phyloP scores from a whole-genome alignment of 2,888 invertebrate species.

The Neria commutata region DNA sequence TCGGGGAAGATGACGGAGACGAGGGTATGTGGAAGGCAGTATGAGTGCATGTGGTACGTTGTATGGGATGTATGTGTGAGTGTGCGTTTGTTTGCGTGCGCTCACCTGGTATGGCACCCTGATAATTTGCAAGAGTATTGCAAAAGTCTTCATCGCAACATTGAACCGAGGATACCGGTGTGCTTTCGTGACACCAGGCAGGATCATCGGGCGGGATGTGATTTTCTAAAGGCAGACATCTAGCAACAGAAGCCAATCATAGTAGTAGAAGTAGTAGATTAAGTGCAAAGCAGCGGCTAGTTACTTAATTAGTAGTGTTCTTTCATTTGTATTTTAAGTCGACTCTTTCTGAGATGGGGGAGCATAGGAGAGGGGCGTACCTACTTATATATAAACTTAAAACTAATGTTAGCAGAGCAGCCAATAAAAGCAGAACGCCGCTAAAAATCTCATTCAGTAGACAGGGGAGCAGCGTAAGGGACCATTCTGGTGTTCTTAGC shows the following conservation, averaged over 20 bases:
- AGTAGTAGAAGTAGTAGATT: constrained; percentile 30
- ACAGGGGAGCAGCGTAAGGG: no score
- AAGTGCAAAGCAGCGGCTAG: constrained; percentile 27
- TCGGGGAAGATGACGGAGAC: constrained; percentile 8
- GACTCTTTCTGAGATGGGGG: no score
- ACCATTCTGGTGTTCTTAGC: no score
- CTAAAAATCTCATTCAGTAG: no score
- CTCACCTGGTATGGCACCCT: constrained; percentile 59
- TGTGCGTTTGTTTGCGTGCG: constrained; percentile 25
- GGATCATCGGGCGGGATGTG: constrained; percentile 69
- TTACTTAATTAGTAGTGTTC: no score
- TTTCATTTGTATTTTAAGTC: no score
- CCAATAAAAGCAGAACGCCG: background rate
- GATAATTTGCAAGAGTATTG: constrained; percentile 67
- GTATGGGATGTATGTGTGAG: constrained; percentile 13
- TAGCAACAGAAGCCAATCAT: constrained; percentile 50
- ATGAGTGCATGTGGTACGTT: constrained; percentile 13
- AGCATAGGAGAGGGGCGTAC: background rate
- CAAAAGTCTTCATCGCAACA: constrained; percentile 74
- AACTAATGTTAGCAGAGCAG: background rate
- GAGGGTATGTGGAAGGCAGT: constrained; percentile 5
- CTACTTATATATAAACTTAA: background rate
- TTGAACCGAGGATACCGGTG: constrained; percentile 49
- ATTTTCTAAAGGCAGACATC: constrained; percentile 68
- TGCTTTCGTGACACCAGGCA: constrained; percentile 66